phyloP scores from a whole-genome alignment of 1,140 invertebrate species.

The Atta cephalotes region DNA sequence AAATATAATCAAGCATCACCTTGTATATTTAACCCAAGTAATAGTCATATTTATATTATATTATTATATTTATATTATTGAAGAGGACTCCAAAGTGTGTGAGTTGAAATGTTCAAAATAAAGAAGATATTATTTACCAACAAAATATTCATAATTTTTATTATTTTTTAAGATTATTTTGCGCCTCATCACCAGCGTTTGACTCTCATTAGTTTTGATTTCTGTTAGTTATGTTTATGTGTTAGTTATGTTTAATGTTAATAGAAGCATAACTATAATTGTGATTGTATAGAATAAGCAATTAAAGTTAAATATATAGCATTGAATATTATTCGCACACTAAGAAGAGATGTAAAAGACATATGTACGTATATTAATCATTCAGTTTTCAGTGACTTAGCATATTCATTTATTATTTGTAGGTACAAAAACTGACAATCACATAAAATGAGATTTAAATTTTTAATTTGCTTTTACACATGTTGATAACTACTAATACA shows the following conservation, averaged over 20 bases:
- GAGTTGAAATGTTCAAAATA: too few relatives aligned
- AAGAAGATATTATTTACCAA: too few relatives aligned
- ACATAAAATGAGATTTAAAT: not conserved
- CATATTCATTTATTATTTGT: not conserved
- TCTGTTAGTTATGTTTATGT: not conserved
- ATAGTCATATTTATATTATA: too few relatives aligned
- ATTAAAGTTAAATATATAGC: conserved; percentile 15
- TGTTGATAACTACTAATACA: not conserved
- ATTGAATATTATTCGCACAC: not conserved
- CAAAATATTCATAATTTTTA: too few relatives aligned
- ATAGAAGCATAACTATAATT: not conserved
- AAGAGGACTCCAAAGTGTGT: too few relatives aligned
- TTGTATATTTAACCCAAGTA: not conserved
- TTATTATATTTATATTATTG: too few relatives aligned
- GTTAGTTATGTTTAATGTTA: not conserved
- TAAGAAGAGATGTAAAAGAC: not conserved
- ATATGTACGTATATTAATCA: not conserved
- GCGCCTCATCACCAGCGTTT: too few relatives aligned
- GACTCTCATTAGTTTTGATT: too few relatives aligned
- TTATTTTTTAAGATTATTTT: too few relatives aligned
- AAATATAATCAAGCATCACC: not conserved
- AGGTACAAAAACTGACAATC: not conserved
- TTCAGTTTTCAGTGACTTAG: not conserved
- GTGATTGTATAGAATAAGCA: not conserved
- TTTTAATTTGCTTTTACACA: not conserved